Evolutionary conservation across 2,888 invertebrate species (phyloP).

Genomic region (Eustalomyia histrio): DNA sequence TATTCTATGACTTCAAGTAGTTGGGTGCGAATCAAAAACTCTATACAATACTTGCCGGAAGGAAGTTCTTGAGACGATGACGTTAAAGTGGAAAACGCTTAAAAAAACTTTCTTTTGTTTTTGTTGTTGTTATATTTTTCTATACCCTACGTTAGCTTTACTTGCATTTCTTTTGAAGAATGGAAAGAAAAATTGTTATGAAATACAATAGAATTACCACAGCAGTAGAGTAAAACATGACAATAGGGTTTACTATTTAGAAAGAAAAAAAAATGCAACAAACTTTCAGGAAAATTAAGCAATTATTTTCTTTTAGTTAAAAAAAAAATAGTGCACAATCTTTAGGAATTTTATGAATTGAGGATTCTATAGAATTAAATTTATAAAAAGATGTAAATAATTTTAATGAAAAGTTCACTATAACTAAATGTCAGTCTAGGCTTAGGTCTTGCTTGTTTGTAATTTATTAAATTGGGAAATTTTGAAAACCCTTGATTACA

Average conservation of each 20-base stretch:
- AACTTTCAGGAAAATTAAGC: no score
- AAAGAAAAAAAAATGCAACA: no score
- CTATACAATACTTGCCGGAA: constrained; percentile 51
- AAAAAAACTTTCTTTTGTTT: constrained; percentile 56
- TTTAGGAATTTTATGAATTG: no score
- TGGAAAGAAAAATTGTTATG: constrained; percentile 13
- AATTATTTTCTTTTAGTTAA: no score
- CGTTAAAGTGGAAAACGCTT: constrained; percentile 61
- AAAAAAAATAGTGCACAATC: no score
- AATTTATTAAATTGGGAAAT: no score
- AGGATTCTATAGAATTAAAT: no score
- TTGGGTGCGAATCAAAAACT: constrained; percentile 52
- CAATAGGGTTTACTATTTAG: not conserved
- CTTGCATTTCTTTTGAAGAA: constrained; percentile 11
- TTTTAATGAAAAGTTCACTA: no score
- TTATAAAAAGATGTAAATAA: no score
- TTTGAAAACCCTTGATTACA: not conserved
- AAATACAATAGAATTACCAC: constrained; percentile 15
- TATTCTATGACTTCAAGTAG: constrained; percentile 22
- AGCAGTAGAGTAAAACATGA: not conserved
- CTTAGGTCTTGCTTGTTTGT: no score
- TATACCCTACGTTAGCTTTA: not conserved
- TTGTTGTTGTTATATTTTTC: constrained; percentile 10
- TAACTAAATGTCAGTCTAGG: no score
- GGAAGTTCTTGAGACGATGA: constrained; percentile 65